These are phyloP conservation scores for Horisme vitalbata DNA, from an alignment of 2,888 invertebrate species.

Conservation along the genomic window DNA sequence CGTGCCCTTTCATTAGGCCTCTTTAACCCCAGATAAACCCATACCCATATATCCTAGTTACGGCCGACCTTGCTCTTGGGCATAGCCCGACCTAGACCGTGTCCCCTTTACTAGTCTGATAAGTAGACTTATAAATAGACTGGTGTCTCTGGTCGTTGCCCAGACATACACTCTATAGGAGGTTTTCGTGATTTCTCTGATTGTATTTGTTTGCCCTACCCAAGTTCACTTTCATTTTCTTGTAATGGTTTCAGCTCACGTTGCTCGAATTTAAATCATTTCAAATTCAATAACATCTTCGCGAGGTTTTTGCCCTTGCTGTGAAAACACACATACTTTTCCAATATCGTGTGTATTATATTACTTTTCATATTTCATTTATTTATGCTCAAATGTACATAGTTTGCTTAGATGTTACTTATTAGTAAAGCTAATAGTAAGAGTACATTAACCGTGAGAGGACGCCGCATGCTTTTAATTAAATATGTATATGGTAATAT, in stretches of 20 bases:
- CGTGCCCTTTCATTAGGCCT: constrained; percentile 27
- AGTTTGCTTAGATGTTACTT: too few relatives aligned
- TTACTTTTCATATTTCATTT: too few relatives aligned
- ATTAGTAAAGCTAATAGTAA: too few relatives aligned
- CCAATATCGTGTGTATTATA: too few relatives aligned
- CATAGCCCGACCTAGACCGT: constrained; percentile 49
- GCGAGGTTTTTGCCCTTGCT: too few relatives aligned
- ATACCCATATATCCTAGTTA: constrained; percentile 20
- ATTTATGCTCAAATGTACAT: too few relatives aligned
- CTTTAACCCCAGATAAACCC: constrained; percentile 25
- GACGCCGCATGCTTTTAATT: too few relatives aligned
- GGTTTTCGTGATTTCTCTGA: constrained; percentile 10
- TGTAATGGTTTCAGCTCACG: too few relatives aligned
- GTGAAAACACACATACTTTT: too few relatives aligned
- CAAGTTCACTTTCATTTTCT: constrained; percentile 1
- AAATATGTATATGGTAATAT: too few relatives aligned
- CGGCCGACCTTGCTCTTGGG: constrained; percentile 39
- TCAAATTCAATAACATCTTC: too few relatives aligned
- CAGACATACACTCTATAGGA: constrained; percentile 23
- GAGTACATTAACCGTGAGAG: too few relatives aligned
- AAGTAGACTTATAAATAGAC: constrained; percentile 46
- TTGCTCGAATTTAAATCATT: background rate
- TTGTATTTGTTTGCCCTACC: constrained; percentile 1
- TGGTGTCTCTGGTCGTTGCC: constrained; percentile 39
- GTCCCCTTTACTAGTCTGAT: constrained; percentile 29